Evolutionary conservation across 37 sponge, comb jelly and placozoan genomes (phyloP), one percentile per base, ranked within the genome.

Genomic region (Petrosia ficiformis): DNA sequence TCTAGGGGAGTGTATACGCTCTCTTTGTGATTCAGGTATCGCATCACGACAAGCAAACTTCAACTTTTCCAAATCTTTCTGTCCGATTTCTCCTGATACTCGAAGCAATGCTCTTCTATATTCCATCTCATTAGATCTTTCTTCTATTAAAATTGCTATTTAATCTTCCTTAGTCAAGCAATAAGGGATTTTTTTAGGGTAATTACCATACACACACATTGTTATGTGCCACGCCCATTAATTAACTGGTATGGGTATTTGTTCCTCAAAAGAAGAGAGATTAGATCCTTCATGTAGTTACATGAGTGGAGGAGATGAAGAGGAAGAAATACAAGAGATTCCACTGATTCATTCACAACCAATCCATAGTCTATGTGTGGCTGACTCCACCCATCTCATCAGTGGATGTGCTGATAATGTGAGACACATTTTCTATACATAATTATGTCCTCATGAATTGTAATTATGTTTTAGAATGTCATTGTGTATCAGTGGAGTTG

Each of bases 21-120:
- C 90, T 56, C 84, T 68, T 2, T 67, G 38, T 11, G 85, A 36
- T 35, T 44, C 69, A 16, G 90, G 63, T 4, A 90, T 40, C 26
- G 44, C 72, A 39, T 76, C 78, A n/a, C 43, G 28, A 30, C 90
- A 77, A 1, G 83, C 14, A 34, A 84, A 90, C 42, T 67, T 84
- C 59, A 90, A 59, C 24, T 56, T 43, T 32, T 84, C 82, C 40
- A 84, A 52, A 37, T 83, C 67, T 28, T 79, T 72, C 4, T 59
- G 39, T n/a, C 76, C 42, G 11, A 89, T 61, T 0, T 78, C 72
- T 28, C 80, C 57, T 8, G 74, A 30, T 16, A 89, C 52, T 0
- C 79, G 70, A 26, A 39, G 39, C 32, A 85, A 64, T 21, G 57
- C 39, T 25, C 33, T 36, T 26, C 79, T 64, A 39, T 77, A 84